phyloP scores from a whole-genome alignment of 2,113 vertebrate species.

The Sorex araneus region DNA sequence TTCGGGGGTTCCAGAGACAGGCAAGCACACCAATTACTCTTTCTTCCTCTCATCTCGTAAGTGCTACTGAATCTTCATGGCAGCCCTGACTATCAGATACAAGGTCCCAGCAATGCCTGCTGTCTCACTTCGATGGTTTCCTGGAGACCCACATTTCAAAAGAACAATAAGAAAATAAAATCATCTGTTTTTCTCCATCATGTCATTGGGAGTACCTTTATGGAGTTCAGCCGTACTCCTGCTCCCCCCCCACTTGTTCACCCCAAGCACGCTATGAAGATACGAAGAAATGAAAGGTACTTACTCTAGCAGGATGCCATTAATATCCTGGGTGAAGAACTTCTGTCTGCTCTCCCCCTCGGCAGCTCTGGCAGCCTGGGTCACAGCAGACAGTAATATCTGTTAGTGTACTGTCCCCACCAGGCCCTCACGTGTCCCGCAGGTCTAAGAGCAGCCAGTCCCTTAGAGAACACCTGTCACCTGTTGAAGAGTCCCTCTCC shows the following conservation, averaged over 20 bases:
- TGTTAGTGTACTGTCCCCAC: constrained; percentile 53
- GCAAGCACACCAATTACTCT: background rate
- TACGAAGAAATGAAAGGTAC: constrained; percentile 79
- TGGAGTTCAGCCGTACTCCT: background rate
- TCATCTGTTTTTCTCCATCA: background rate
- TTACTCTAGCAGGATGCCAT: constrained; percentile 95
- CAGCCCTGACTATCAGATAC: background rate
- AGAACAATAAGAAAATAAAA: constrained; percentile 33
- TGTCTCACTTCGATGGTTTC: background rate
- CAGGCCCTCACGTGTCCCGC: background rate
- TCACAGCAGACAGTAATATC: constrained; percentile 74
- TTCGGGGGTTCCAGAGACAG: background rate
- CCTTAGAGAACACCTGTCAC: background rate
- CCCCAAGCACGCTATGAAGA: background rate
- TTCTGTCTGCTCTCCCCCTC: constrained; percentile 95
- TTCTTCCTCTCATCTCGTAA: background rate
- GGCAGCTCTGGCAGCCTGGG: constrained; percentile 92
- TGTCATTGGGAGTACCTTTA: background rate
- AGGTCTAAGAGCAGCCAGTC: background rate
- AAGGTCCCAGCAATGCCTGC: background rate
- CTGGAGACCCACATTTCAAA: background rate
- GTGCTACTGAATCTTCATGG: background rate
- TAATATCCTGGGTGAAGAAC: constrained; percentile 95
- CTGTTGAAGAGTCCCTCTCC: background rate
- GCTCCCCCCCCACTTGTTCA: background rate